phyloP scores from a whole-genome alignment of 1,140 invertebrate genomes.

The Halyomorpha halys region DNA sequence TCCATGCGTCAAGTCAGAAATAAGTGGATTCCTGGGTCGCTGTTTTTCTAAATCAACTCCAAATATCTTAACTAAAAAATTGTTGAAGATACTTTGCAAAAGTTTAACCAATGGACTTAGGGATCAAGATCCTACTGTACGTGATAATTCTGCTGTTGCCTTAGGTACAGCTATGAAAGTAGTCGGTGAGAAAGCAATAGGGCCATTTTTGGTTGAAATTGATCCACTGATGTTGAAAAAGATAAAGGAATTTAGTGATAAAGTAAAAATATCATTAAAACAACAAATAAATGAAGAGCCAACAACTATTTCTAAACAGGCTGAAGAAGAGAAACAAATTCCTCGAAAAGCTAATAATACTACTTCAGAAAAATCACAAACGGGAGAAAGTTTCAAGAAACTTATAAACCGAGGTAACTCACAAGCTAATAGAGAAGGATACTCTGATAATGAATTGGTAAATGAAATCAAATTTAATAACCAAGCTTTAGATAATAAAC shows the following conservation, averaged over 20 bases:
- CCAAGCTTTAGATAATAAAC: neutral
- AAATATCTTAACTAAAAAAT: constrained; percentile 77
- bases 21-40: constrained; percentile 72
- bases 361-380: neutral
- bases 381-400: neutral
- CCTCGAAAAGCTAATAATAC: neutral
- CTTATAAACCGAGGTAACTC: neutral
- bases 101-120: constrained; percentile 40
- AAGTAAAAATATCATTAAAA: constrained; percentile 74
- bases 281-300: constrained; percentile 5
- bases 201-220: constrained; percentile 77
- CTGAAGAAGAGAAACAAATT: neutral
- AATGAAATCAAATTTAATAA: neutral
- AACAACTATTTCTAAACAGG: neutral
- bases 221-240: constrained; percentile 77
- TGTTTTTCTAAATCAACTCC: constrained; percentile 71
- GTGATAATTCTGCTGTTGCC: constrained; percentile 78
- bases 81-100: constrained; percentile 74
- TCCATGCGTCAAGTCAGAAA: constrained; percentile 87
- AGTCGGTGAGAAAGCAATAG: constrained; percentile 82
- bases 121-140: constrained; percentile 61
- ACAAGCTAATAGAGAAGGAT: neutral
- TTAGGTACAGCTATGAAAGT: constrained; percentile 90
- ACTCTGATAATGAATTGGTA: neutral
- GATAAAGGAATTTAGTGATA: constrained; percentile 49